Base-by-base conservation (phyloP, 2,797 vertebrate genomes). In the Amniataba percoides region DNA sequence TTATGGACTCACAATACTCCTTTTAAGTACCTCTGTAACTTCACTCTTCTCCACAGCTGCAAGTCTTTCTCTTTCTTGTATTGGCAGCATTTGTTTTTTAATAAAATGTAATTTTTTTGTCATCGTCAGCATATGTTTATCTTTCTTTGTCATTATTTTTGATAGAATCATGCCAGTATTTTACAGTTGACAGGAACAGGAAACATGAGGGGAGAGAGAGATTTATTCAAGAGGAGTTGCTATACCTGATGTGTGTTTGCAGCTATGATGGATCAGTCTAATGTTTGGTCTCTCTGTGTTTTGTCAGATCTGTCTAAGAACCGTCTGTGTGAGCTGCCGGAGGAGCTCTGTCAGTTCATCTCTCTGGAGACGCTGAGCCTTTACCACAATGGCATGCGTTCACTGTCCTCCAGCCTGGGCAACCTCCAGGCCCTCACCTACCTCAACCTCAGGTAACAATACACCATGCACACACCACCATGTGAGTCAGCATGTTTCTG, bases 311-410 rank as follows among this genome's bases (percentile, higher is more conserved):
- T 98, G 76, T 97, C 97, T 0, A 96, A 97, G 90, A 99, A 99
- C 90, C 96, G 97, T 0, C 95, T 99, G 55, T 96, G 96, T 19
- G 97, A 98, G 89, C 92, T 98, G 42, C 97, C 97, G 0, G 96
- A 97, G 82, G 97, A 97, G 45, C 92, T 97, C 0, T 97, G 97
- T 82, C 96, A 96, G 77, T 95, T 97, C 89, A 95, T 97, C 80
- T 97, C 97, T 31, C 88, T 98, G 92, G 97, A 99, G 85, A 96
- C 95, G 0, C 95, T 99, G 85, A 97, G 95, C 83, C 94, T 99
- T 15, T 97, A 98, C 88, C 97, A 99, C 94, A 99, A 99, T 95
- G 97, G 97, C 79, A 95, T 98, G 89, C 95, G 97, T 69, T 95
- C 93, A 36, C 89, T 98, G 75, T 94, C 97, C 45, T 81, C 95